phyloP scores from a whole-genome alignment of 2,797 vertebrate genomes.

The Anguilla anguilla region DNA sequence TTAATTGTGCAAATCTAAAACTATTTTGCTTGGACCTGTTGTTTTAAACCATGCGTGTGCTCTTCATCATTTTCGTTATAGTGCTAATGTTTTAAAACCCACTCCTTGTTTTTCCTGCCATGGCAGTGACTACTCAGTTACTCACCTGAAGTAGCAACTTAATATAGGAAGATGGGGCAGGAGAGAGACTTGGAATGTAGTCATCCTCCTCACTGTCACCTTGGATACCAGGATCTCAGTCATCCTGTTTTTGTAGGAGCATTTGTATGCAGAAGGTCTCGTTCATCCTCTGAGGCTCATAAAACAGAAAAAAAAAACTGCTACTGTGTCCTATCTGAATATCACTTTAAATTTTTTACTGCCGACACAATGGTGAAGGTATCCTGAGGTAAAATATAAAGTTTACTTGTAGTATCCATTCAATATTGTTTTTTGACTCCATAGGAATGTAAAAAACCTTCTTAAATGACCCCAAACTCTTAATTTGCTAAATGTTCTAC shows the following conservation, averaged over 20 bases:
- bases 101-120: neutral
- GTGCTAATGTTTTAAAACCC: neutral
- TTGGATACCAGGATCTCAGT: neutral
- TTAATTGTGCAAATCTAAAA: neutral
- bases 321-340: neutral
- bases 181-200: neutral
- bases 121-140: neutral
- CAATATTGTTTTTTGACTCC: neutral
- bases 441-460: neutral
- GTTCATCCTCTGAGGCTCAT: neutral
- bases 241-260: neutral
- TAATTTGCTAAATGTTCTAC: neutral
- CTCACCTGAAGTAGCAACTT: neutral
- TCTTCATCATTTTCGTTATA: neutral
- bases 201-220: neutral
- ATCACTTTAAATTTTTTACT: neutral
- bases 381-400: neutral
- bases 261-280: neutral
- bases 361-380: neutral
- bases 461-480: neutral
- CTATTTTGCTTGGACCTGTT: neutral
- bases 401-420: neutral
- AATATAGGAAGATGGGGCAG: neutral
- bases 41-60: neutral
- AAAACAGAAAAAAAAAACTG: neutral